Conservation (phyloP, 2,888 invertebrate species). For the Tachina grossa region DNA sequence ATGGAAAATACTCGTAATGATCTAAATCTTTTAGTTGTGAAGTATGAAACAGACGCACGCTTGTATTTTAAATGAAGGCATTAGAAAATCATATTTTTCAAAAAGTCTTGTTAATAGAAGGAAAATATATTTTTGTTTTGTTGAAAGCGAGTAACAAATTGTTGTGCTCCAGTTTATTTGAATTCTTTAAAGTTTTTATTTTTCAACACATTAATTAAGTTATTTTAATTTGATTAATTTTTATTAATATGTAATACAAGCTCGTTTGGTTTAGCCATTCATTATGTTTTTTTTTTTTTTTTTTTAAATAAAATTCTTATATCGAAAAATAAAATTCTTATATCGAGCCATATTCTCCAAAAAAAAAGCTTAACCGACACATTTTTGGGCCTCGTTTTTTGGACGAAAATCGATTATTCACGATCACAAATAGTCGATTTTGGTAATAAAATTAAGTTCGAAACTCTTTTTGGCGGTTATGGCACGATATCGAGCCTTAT, state of each 20-base stretch:
- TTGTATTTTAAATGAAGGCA: slow-evolving; percentile 58
- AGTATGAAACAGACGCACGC: neutral
- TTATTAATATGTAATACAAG: neutral
- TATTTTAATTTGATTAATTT: slow-evolving; percentile 59
- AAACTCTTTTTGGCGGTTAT: no score
- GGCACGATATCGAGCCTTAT: no score
- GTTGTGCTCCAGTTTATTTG: slow-evolving; percentile 52
- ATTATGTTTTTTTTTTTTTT: no score
- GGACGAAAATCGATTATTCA: no score
- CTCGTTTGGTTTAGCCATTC: no score
- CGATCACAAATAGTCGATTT: no score
- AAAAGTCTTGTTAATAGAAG: slow-evolving; percentile 58
- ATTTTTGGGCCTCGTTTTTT: no score
- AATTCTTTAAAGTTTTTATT: slow-evolving; percentile 1
- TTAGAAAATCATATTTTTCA: slow-evolving; percentile 65
- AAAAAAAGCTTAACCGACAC: no score
- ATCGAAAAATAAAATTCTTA: neutral
- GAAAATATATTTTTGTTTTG: slow-evolving; percentile 1
- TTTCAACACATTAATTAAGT: slow-evolving; percentile 29
- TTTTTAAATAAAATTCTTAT: neutral
- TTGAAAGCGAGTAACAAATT: slow-evolving; percentile 46
- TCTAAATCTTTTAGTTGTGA: slow-evolving; percentile 27
- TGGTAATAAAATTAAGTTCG: no score
- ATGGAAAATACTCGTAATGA: slow-evolving; percentile 44
- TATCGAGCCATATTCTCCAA: neutral